phyloP scores from a whole-genome alignment of 2,113 vertebrate species.

The Chaetorhynchus papuensis region DNA sequence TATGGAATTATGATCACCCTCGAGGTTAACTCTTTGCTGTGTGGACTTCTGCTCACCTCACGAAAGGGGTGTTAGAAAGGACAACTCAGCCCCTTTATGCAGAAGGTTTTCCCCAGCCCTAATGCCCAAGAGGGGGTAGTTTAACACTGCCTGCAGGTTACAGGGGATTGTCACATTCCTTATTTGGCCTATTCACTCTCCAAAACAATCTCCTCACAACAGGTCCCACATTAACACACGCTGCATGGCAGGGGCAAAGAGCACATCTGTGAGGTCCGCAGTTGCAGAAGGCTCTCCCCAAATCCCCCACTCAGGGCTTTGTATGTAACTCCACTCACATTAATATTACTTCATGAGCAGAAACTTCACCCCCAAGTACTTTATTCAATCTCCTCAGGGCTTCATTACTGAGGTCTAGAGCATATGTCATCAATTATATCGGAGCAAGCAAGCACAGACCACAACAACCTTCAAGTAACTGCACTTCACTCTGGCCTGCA shows the following conservation, averaged over 20 bases:
- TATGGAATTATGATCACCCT: background rate
- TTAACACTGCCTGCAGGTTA: background rate
- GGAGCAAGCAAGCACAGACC: background rate
- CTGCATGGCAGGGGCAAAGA: rapidly evolving
- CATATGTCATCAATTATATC: background rate
- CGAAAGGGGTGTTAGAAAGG: background rate
- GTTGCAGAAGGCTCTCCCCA: background rate
- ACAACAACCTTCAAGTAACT: background rate
- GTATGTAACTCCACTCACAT: background rate
- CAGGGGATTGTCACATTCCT: background rate
- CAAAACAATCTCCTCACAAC: background rate
- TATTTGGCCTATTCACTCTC: background rate
- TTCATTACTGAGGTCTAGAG: background rate
- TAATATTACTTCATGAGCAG: background rate
- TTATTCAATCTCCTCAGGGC: background rate
- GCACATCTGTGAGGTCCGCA: background rate
- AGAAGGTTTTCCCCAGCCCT: background rate
- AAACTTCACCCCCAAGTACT: background rate
- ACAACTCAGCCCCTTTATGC: background rate
- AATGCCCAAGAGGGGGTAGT: background rate
- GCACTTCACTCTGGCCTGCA: background rate
- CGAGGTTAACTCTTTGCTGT: background rate
- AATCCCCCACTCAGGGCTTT: too few species aligned
- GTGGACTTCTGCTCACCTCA: background rate
- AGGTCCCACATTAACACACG: background rate